Evolutionary conservation across 2,797 vertebrate genomes (phyloP).

Genomic region (Gallinago stenura): DNA sequence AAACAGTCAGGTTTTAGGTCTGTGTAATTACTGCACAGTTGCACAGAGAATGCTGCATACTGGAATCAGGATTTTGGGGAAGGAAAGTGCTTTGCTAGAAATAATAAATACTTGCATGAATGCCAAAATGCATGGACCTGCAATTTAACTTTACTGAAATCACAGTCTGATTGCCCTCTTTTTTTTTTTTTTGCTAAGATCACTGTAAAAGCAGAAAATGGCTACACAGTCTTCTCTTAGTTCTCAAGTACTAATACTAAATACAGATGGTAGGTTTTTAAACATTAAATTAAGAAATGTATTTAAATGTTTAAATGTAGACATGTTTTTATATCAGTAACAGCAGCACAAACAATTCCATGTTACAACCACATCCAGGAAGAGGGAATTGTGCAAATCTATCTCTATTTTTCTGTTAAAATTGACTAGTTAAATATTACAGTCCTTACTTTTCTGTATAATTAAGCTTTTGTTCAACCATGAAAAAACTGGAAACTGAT

Average conservation of each 20-base stretch:
- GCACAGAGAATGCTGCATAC: background rate
- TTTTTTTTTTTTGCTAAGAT: background rate
- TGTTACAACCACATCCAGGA: background rate
- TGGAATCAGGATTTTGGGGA: background rate
- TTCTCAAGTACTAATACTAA: background rate
- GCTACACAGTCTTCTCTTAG: background rate
- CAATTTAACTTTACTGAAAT: background rate
- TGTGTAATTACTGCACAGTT: background rate
- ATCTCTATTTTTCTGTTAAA: slow-evolving; percentile 11
- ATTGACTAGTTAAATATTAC: slow-evolving; percentile 57
- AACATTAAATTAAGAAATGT: background rate
- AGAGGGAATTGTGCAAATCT: slow-evolving; percentile 5
- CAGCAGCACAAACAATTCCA: background rate
- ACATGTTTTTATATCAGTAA: background rate
- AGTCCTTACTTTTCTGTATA: slow-evolving; percentile 69
- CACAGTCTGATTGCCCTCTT: accelerated
- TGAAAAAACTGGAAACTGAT: slow-evolving; percentile 77
- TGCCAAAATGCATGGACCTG: background rate
- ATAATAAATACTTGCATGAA: background rate
- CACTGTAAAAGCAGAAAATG: background rate
- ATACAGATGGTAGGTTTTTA: background rate
- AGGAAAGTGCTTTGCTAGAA: background rate
- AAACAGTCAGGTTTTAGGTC: background rate
- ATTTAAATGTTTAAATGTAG: background rate
- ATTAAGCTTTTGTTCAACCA: slow-evolving; percentile 81